Evolutionary conservation across 2,888 invertebrate genomes (phyloP).

Genomic region (Periphyllus acericola): DNA sequence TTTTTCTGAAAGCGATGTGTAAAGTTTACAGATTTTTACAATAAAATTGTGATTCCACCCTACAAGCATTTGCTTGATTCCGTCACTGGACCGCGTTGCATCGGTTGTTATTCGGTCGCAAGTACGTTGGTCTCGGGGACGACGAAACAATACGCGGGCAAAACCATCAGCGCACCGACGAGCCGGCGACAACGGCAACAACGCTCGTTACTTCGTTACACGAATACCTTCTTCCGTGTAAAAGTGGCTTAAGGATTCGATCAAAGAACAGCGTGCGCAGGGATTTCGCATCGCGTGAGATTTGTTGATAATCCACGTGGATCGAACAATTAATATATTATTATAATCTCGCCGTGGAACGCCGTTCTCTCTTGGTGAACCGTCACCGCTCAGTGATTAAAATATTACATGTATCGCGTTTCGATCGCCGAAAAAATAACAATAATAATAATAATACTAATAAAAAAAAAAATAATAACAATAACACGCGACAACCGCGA

Average conservation of each 20-base stretch:
- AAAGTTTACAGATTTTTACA: too few relatives aligned
- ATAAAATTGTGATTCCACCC: too few relatives aligned
- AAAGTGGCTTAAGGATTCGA: not conserved
- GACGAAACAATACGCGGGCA: not conserved
- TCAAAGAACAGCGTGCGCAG: not conserved
- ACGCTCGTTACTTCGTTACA: not conserved
- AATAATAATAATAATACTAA: not conserved
- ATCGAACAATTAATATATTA: not conserved
- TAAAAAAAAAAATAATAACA: not conserved
- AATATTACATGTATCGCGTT: not conserved
- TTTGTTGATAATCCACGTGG: not conserved
- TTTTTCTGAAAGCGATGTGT: too few relatives aligned
- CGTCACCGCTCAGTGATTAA: not conserved
- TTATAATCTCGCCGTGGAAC: not conserved
- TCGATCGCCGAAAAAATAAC: not conserved
- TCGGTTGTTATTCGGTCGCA: not conserved
- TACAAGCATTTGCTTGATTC: too few relatives aligned
- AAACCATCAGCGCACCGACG: not conserved
- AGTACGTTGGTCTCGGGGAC: not conserved
- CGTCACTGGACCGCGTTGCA: too few relatives aligned
- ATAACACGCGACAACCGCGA: not conserved
- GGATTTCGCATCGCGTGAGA: not conserved
- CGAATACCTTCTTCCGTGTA: not conserved
- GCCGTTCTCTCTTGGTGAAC: too few relatives aligned
- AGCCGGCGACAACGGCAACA: not conserved